Evolutionary conservation across 2,888 invertebrate species (phyloP), one percentile per base, ranked within the genome.

Genomic region (Eupithecia subfuscata): DNA sequence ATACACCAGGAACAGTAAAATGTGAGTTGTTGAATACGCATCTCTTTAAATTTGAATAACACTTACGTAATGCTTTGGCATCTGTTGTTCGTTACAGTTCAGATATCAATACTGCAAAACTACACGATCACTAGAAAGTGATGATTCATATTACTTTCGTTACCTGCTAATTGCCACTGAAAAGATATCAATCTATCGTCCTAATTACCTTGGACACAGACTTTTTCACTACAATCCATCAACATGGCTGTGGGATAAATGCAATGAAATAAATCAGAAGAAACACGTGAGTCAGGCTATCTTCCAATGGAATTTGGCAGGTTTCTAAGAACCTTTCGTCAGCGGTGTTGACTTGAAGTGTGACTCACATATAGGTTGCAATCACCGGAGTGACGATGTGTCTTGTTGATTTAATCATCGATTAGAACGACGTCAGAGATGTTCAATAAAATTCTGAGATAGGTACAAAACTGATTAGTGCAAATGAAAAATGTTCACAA

Each of bases 311-410:
- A 71, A 60, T 69, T 56, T 67, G 76, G 25, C 77, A 76, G n/a
- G 48, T 81, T 84, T 71, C 74, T 79, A 79, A 74, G 76, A 78
- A 75, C 75, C 78, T 74, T 78, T 79, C 75, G 71, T 74, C 75
- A 70, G 75, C 68, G 7, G 43, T 68, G 68, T 43, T 43, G 14
- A 22, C 40, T 60, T 18, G 34, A 67, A 67, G 22, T 82, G 69
- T 75, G 75, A 77, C 45, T 76, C 76, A 76, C 83, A 37, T 5
- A 83, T 67, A 82, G 82, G n/a, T 70, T 52, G 43, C 63, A 71
- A 75, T 73, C 65, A 69, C 40, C 37, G 73, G 71, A 67, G 70
- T 71, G 71, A 75, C 71, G 69, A 75, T 56, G 30, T 18, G 60
- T 71, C 60, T 65, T 65, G 64, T 68, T 60, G 34, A 56, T 73